Conservation (phyloP, 2,797 vertebrate species). For the Anguilla anguilla region DNA sequence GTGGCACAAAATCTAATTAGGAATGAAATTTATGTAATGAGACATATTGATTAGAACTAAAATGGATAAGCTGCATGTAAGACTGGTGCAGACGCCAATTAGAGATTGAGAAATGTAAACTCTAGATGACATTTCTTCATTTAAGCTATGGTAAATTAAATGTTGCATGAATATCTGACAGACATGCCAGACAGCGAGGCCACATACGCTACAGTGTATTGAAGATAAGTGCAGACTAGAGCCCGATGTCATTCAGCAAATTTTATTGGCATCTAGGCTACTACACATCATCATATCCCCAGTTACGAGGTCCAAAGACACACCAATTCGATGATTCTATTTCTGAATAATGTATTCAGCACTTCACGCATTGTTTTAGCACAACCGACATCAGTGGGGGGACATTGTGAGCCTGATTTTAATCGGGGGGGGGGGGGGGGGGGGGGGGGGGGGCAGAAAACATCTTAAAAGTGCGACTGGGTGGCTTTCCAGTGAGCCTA, state of each 20-base stretch:
- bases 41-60: conserved; percentile 39
- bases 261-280: neutral
- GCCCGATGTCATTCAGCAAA: neutral
- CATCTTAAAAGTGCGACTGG: neutral
- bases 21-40: conserved; percentile 49
- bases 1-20: conserved; percentile 34
- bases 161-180: neutral
- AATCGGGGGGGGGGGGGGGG: no score
- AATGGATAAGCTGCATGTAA: conserved; percentile 36
- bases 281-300: neutral
- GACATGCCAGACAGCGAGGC: neutral
- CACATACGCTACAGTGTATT: neutral
- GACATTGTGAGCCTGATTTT: neutral
- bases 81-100: conserved; percentile 3
- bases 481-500: neutral
- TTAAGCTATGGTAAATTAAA: neutral
- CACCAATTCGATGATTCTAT: neutral
- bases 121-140: neutral
- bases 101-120: conserved; percentile 11
- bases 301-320: neutral
- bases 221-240: neutral
- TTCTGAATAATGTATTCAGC: neutral
- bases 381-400: neutral
- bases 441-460: neutral
- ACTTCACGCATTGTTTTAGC: neutral